These are phyloP conservation scores for Salminus brasiliensis DNA, from an alignment of 2,113 vertebrate genomes.

Conservation along the genomic window DNA sequence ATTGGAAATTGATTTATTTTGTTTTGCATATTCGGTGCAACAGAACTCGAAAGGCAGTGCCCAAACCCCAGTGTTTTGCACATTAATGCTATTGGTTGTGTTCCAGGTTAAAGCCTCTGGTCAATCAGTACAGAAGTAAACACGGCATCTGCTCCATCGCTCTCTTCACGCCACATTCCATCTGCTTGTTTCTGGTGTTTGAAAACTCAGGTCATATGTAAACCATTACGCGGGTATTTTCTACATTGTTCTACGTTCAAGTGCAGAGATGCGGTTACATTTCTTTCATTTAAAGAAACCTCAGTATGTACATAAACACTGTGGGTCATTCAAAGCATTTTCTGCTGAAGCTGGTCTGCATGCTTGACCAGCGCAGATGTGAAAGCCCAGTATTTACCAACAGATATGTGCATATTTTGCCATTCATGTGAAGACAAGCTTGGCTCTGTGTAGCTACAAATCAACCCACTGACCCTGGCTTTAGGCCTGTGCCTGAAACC, in stretches of 20 bases:
- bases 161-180: neutral
- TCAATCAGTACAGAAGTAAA: constrained; percentile 28
- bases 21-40: neutral
- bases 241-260: constrained; percentile 48
- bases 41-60: constrained; percentile 5
- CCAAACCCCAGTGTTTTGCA: neutral
- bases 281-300: constrained; percentile 46
- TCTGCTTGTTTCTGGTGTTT: constrained; percentile 11
- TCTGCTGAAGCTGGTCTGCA: neutral
- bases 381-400: constrained; percentile 43
- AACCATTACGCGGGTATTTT: constrained; percentile 55
- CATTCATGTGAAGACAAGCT: constrained; percentile 31
- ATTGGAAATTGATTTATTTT: neutral
- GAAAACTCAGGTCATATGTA: constrained; percentile 51
- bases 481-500: constrained; percentile 48
- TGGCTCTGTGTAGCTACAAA: constrained; percentile 48
- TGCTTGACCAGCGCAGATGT: neutral
- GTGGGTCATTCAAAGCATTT: neutral
- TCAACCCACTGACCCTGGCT: constrained; percentile 5
- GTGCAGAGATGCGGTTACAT: constrained; percentile 45
- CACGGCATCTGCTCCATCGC: neutral
- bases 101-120: constrained; percentile 2
- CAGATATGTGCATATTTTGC: constrained; percentile 49
- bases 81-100: constrained; percentile 17
- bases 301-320: constrained; percentile 58